Conservation (phyloP, 1,140 invertebrate genomes). For the Brachystomella parvula region DNA sequence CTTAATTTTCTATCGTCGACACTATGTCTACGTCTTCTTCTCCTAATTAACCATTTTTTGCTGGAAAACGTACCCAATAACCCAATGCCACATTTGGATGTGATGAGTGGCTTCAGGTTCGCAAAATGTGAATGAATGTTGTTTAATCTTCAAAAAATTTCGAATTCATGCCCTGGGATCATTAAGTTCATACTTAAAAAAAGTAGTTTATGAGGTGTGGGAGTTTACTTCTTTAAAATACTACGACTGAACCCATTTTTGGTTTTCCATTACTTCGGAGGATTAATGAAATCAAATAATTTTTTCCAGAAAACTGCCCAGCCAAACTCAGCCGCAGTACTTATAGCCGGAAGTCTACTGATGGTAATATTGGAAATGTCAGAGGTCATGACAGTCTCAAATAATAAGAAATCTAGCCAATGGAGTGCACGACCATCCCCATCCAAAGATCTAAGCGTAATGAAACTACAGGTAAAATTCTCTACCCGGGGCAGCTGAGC, state of each 20-base stretch:
- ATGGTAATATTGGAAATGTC: not conserved
- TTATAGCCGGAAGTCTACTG: not conserved
- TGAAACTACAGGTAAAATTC: conserved; percentile 8
- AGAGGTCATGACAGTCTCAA: not conserved
- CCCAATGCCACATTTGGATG: not conserved
- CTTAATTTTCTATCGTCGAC: too few relatives aligned
- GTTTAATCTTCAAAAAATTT: not conserved
- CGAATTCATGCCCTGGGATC: not conserved
- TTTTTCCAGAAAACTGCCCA: not conserved
- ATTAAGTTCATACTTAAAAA: not conserved
- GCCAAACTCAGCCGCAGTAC: not conserved
- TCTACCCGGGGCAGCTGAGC: too few relatives aligned
- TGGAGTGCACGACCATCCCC: not conserved
- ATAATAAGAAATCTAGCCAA: not conserved
- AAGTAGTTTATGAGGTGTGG: conserved; percentile 1
- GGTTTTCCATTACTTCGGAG: too few relatives aligned
- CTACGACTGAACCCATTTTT: conserved; percentile 6
- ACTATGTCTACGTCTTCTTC: not conserved
- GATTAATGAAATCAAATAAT: too few relatives aligned
- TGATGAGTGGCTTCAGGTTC: not conserved
- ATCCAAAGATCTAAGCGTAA: not conserved
- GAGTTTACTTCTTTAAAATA: not conserved
- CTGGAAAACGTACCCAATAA: not conserved
- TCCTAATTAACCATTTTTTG: not conserved
- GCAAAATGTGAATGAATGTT: not conserved